These are phyloP conservation scores for Caranx ignobilis DNA, from an alignment of 2,113 vertebrate species.

Conservation along the genomic window DNA sequence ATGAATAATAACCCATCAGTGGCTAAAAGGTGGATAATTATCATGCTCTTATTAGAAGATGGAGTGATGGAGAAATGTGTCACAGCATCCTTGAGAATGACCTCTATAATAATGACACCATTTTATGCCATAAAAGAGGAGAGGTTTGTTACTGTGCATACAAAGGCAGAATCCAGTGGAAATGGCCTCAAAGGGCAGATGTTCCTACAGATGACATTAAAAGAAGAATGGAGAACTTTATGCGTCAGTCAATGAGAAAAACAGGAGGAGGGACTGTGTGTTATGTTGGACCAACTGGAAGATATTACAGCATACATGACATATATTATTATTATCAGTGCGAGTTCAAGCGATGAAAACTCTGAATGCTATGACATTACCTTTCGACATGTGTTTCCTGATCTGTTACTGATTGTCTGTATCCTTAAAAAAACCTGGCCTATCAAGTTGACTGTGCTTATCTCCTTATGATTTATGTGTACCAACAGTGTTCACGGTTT, in stretches of 20 bases:
- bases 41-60: constrained; percentile 66
- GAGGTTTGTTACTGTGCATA: constrained; percentile 10
- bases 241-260: constrained; percentile 1
- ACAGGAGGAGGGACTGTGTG: not conserved
- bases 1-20: constrained; percentile 73
- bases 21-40: constrained; percentile 72
- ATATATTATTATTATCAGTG: not conserved
- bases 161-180: not conserved
- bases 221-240: not conserved
- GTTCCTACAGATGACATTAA: not conserved
- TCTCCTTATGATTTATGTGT: constrained; percentile 1
- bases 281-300: not conserved
- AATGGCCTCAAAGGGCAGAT: constrained; percentile 6
- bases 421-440: constrained; percentile 1
- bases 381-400: not conserved
- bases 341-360: not conserved
- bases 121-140: constrained; percentile 44
- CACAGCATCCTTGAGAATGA: constrained; percentile 73
- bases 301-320: not conserved
- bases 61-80: constrained; percentile 69
- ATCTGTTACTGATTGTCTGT: not conserved
- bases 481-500: constrained; percentile 3
- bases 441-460: constrained; percentile 1
- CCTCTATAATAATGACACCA: constrained; percentile 58
- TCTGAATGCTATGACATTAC: not conserved